Base-by-base conservation (phyloP, 1,140 invertebrate species). In the Pissodes strobi region DNA sequence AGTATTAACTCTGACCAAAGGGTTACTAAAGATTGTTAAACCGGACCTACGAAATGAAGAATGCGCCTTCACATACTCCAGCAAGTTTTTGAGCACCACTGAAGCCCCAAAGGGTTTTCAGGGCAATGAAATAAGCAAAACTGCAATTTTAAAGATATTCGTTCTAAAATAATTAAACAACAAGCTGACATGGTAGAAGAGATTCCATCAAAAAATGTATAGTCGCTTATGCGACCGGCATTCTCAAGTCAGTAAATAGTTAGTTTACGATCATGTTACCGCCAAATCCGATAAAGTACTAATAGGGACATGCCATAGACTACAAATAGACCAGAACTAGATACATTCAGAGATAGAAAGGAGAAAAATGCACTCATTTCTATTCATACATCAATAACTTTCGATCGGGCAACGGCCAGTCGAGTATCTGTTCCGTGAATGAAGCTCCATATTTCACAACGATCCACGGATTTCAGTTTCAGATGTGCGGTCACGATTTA, bases 321-420 rank as follows among this genome's bases (percentile, higher is more conserved):
- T 58, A 30, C 39, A 58, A 58, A 58, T 27, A 45, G 55, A 18
- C 39, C 12, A 41, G 25, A 58, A 58, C 25, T 21, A 43, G 55
- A 58, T 58, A 21, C 21, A 21, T 13, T 30, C 21, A 21, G 9
- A n/a, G 55, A 45, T 43, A 58, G 6, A 15, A 53, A 15, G 9
- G 39, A 46, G 21, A 58, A 56, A 56, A 39, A 41, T 19, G 39
- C 30, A n/a, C 30, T 21, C 49, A 58, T 58, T 45, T 45, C 55
- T 58, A 58, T 58, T 46, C 55, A 58, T 58, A 58, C 55, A 58
- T 58, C 55, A 58, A 58, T 58, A 58, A 58, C 55, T 58, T 43
- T 22, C 38, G 55, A 58, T 52, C 27, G 49, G n/a, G 19, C n/a
- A 52, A 27, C 55, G 55, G 23, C 55, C 22, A 43, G 21, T 9